Base-by-base conservation (phyloP, 1,140 invertebrate species). In the Drosophila pallidifrons region DNA sequence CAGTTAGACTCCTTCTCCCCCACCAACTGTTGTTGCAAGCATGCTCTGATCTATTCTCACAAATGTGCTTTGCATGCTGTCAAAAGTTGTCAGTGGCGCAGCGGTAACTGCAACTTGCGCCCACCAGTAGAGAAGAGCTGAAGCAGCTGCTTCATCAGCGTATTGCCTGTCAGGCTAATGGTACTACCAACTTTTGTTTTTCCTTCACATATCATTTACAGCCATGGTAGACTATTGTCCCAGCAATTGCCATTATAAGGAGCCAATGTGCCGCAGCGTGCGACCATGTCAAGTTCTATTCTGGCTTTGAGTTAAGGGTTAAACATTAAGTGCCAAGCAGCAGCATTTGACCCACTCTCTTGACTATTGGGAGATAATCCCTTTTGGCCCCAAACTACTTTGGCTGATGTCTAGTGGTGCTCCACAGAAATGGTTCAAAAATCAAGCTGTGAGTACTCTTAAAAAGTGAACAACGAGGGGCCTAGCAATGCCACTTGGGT, bases 1-100 rank as follows among this genome's bases (percentile, higher is more conserved):
- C 47, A 66, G 58, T 45, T 52, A 63, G 25, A 32, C 28, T 35
- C 60, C 20, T 13, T 20, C 45, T 52, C 32, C 35, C 35, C 35
- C 7, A 1, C 8, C 10, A 38, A 10, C 7, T 25, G 3, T 4
- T 25, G 20, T 25, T 7, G 4, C 32, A 35, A 35, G 13, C 30
- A 58, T 43, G n/a, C 69, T 41, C 35, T 54, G 70, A 73, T 67
- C 63, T 73, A 67, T 68, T 41, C 71, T 32, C 38, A 49, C 43
- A 69, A 57, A 75, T 70, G 57, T 75, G 61, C 69, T 72, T 66
- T 72, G 69, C 69, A 58, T 51, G 69, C 72, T 75, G 72, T 63
- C 72, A 75, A 32, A 69, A 32, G 41, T 43, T 75, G 72, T 69
- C 72, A 75, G 49, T 57, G 43, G 25, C 41, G 41, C 65, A 55